These are phyloP conservation scores for Physella acuta DNA, from an alignment of 1,140 invertebrate species.

Conservation along the genomic window DNA sequence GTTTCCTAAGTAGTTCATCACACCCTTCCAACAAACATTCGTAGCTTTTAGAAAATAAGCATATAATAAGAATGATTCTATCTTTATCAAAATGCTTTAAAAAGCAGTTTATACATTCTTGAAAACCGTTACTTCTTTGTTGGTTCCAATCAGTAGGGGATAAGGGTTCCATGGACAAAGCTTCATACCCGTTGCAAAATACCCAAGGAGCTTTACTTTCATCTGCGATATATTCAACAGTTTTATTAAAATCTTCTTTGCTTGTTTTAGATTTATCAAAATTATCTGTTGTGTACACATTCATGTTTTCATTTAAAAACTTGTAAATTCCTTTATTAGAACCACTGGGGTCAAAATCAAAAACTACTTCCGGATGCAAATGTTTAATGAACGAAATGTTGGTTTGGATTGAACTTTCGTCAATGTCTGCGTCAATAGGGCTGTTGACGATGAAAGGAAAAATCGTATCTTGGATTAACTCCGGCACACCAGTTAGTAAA, in stretches of 20 bases:
- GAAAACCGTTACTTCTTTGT: slow-evolving; percentile 30
- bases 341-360: slow-evolving; percentile 37
- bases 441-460: slow-evolving; percentile 31
- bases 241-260: too few relatives aligned
- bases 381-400: slow-evolving; percentile 31
- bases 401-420: slow-evolving; percentile 19
- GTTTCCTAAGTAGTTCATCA: slow-evolving; percentile 30
- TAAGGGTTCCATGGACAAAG: slow-evolving; percentile 13
- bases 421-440: slow-evolving; percentile 26
- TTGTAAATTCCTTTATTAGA: slow-evolving; percentile 31
- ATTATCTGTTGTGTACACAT: slow-evolving; percentile 33
- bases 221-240: too few relatives aligned
- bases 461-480: slow-evolving; percentile 24
- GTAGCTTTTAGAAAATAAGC: slow-evolving; percentile 35
- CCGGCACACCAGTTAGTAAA: slow-evolving; percentile 31
- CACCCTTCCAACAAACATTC: slow-evolving; percentile 32
- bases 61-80: slow-evolving; percentile 33
- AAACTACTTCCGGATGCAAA: slow-evolving; percentile 34
- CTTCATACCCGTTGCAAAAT: slow-evolving; percentile 32
- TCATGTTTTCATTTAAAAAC: slow-evolving; percentile 33
- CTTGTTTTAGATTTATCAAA: slow-evolving; percentile 32
- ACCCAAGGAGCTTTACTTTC: slow-evolving; percentile 27
- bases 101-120: slow-evolving; percentile 33
- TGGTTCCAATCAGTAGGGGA: slow-evolving; percentile 30
- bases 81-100: slow-evolving; percentile 29